Percentiles rank a stretch among this genome's conserved stretches.
phyloP scores from a whole-genome alignment of 1,140 invertebrate genomes.

The Lycorma delicatula region DNA sequence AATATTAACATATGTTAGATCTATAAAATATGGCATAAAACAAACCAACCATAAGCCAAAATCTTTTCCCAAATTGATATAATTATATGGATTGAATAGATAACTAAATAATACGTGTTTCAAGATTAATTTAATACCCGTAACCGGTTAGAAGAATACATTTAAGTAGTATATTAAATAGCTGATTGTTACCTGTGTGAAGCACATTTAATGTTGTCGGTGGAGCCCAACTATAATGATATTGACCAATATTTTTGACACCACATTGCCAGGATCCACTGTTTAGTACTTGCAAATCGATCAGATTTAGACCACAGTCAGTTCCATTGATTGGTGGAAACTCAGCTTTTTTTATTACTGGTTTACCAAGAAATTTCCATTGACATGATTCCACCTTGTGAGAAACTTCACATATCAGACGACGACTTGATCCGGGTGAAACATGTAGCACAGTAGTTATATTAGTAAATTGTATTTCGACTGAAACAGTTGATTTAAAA shows the following conservation, averaged over 20 bases:
- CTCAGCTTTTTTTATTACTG: neutral
- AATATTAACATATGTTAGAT: too few species aligned
- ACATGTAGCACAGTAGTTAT: neutral
- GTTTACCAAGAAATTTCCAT: neutral
- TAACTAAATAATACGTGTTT: too few species aligned
- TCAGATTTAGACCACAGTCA: neutral
- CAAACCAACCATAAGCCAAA: too few species aligned
- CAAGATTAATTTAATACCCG: too few species aligned
- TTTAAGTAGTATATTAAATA: too few species aligned
- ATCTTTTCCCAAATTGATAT: too few species aligned
- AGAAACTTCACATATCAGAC: neutral
- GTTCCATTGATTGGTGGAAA: neutral
- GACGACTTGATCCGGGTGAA: neutral
- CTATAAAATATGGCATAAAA: too few species aligned
- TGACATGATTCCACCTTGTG: neutral
- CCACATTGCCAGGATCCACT: neutral
- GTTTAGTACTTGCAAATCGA: neutral
- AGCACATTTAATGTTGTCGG: neutral
- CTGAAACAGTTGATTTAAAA: too few species aligned
- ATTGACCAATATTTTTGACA: neutral
- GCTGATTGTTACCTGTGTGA: slow-evolving; percentile 1
- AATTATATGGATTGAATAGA: too few species aligned
- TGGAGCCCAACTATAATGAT: neutral
- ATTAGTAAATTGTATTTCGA: neutral
- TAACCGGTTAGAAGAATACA: too few species aligned